Percentiles rank a stretch among this genome's conserved stretches.
Conservation (phyloP, 2,797 vertebrate species). For the Scomberomorus guttatus region DNA sequence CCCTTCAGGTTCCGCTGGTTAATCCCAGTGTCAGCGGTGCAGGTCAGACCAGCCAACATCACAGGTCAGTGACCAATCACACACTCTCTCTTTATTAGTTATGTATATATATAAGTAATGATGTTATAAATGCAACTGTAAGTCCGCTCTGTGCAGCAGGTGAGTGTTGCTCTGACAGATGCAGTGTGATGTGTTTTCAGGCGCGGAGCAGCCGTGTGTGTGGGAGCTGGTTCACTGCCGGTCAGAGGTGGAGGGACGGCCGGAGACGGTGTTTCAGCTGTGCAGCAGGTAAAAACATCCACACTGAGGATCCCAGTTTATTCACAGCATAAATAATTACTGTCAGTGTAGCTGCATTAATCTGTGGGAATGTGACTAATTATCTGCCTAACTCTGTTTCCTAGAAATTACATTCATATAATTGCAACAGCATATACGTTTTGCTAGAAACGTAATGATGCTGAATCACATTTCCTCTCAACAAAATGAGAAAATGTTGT, state of each 20-base stretch:
- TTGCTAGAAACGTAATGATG: too few relatives aligned
- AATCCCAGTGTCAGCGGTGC: conserved; percentile 93
- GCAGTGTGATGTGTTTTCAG: conserved; percentile 72
- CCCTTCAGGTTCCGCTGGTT: conserved; percentile 96
- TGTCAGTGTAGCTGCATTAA: background rate
- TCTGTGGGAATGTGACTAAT: background rate
- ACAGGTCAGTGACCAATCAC: conserved; percentile 86
- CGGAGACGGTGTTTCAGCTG: conserved; percentile 93
- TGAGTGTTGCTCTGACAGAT: background rate
- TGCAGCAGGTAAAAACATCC: conserved; percentile 92
- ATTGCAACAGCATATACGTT: too few relatives aligned
- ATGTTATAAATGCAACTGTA: too few relatives aligned
- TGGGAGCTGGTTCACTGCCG: conserved; percentile 96
- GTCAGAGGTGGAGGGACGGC: conserved; percentile 93
- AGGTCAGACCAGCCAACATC: conserved; percentile 89
- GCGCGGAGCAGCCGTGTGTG: conserved; percentile 90
- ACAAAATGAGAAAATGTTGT: too few relatives aligned
- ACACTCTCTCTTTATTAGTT: background rate
- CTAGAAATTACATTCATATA: too few relatives aligned
- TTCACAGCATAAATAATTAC: too few relatives aligned
- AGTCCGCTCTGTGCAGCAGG: too few relatives aligned
- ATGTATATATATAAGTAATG: too few relatives aligned
- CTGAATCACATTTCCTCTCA: too few relatives aligned
- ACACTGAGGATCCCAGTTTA: too few relatives aligned
- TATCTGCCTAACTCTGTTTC: too few relatives aligned